Evolutionary conservation across 23 tunicate genomes (phyloP).

Genomic region (Botrylloides violaceus): DNA sequence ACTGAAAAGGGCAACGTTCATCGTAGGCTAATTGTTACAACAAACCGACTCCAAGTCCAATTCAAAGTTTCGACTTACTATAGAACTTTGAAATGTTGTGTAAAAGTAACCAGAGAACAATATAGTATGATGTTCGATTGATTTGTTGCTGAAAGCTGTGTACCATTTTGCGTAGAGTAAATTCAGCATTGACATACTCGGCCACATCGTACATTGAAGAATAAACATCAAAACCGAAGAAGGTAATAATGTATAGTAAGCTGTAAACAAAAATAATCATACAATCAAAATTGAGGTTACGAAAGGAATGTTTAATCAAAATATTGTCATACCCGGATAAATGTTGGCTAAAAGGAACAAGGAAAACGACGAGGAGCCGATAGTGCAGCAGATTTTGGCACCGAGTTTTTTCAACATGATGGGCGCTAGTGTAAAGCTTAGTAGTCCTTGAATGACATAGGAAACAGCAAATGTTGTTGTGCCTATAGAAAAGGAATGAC

Average conservation of each 20-base stretch:
- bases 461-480: slow-evolving; percentile 5
- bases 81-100: neutral
- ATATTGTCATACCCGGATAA: slow-evolving; percentile 8
- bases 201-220: neutral
- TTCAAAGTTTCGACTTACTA: too few relatives aligned
- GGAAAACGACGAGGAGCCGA: neutral
- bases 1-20: too few relatives aligned
- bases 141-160: neutral
- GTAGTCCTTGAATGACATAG: neutral
- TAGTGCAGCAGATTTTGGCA: neutral
- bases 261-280: too few relatives aligned
- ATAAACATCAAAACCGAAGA: neutral
- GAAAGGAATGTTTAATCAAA: too few relatives aligned
- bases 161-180: neutral
- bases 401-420: slow-evolving; percentile 3
- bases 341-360: neutral
- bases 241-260: too few relatives aligned
- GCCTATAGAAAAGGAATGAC: neutral
- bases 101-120: neutral
- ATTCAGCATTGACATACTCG: neutral
- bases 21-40: too few relatives aligned
- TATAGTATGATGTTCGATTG: neutral
- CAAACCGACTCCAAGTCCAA: too few relatives aligned
- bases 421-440: neutral
- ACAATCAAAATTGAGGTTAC: too few relatives aligned